phyloP scores from a whole-genome alignment of 1,140 invertebrate genomes.

The Bombus confusus region DNA sequence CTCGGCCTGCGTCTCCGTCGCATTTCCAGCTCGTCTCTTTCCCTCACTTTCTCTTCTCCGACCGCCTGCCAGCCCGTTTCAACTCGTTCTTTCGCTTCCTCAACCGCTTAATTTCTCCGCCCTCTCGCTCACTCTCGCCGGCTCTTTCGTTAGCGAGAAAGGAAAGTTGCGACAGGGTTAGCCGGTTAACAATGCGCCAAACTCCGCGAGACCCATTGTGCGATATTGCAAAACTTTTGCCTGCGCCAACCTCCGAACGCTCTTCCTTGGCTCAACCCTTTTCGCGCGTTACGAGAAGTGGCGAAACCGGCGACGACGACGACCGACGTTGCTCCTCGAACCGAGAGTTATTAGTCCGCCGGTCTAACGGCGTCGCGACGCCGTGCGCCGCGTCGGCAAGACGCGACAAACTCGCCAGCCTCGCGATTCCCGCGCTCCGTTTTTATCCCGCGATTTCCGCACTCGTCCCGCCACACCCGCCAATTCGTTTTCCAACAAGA shows the following conservation, averaged over 20 bases:
- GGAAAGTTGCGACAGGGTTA: slow-evolving; percentile 49
- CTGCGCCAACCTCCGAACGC: slow-evolving; percentile 41
- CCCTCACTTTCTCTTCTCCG: neutral
- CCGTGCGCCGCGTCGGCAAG: too few relatives aligned
- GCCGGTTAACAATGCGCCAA: slow-evolving; percentile 60
- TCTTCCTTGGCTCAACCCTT: slow-evolving; percentile 6
- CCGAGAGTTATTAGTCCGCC: slow-evolving; percentile 55
- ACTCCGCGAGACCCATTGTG: slow-evolving; percentile 61
- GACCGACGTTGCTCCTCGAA: slow-evolving; percentile 14
- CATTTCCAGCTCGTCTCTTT: neutral
- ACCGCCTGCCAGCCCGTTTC: too few relatives aligned
- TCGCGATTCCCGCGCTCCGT: neutral
- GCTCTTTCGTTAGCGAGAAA: slow-evolving; percentile 27
- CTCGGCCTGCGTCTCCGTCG: neutral
- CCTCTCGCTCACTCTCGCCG: neutral
- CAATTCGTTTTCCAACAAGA: neutral
- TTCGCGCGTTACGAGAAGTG: neutral
- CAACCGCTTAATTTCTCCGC: neutral
- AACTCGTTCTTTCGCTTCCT: neutral
- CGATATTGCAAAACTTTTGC: slow-evolving; percentile 76
- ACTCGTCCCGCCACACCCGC: too few relatives aligned
- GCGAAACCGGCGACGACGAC: neutral
- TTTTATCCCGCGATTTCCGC: neutral
- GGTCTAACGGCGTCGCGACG: slow-evolving; percentile 18
- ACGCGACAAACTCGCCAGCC: neutral